Evolutionary conservation across 2,888 invertebrate species (phyloP), one percentile per base, ranked within the genome.

Genomic region (Tinea semifulvella): DNA sequence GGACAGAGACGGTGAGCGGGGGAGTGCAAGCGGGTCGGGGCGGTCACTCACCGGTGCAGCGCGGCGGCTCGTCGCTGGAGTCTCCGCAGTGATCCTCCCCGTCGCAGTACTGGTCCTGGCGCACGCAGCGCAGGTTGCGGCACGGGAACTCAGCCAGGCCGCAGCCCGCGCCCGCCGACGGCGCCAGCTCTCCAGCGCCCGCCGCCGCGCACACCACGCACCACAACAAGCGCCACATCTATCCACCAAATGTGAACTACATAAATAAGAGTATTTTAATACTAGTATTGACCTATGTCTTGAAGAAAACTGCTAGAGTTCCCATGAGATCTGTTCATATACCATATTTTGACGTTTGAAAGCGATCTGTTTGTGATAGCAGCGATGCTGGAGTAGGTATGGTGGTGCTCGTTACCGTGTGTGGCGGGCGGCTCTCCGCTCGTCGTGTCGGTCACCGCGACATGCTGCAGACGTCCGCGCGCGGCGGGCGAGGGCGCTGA

Each of bases 51-150:
- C 88, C 87, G 56, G 90, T 88, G 68, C 92, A 92, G 64, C 86
- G 86, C 50, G 85, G 76, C 43, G 93, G 93, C 74, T 94, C 94
- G 73, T 94, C 94, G 61, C 91, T 91, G 53, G 85, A 85, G 76
- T 94, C 94, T 19, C 89, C 89, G 69, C 94, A 94, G 70, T 94
- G 92, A 73, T 90, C 86, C 55, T 79, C 76, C 47, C 92, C 92
- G 72, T 94, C 92, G 79, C 94, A 94, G 71, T 89, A 94, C 55
- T 88, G 88, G 79, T 94, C 94, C 51, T 91, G 84, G 17, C 91
- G 88, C 64, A 94, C 88, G 76, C 94, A 94, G 55, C 84, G 83
- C 49, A 61, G 68, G 46, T 86, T 87, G 50, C 86, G 84, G 69
- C 91, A 92, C 25, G 87, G 84, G 68, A 88, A 88, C 72, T 91